Evolutionary conservation across 2,888 invertebrate species (phyloP), one percentile per base, ranked within the genome.

Genomic region (Euclidia mi): DNA sequence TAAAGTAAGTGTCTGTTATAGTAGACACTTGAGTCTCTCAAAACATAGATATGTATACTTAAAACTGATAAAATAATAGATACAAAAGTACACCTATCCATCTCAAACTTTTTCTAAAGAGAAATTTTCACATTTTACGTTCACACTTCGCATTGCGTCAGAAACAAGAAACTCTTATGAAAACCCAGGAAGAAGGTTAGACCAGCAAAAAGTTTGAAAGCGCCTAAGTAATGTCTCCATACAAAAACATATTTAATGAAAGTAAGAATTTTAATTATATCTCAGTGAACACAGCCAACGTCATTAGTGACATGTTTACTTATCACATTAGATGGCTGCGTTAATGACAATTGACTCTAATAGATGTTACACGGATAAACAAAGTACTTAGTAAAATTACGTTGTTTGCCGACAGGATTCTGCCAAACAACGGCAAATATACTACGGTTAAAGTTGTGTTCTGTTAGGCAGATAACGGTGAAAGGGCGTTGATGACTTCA

Each of bases 231-330:
- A 63, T 47, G 56, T 60, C 58, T 45, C 40, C 57, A 56, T 56
- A 60, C 55, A 65, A 61, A 63, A 56, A 67, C 56, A 44, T 70
- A 65, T 61, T 58, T 65, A 72, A 63, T 63, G 61, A 65, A 66
- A 52, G 62, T 53, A 32, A 64, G 62, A 63, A 70, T 62, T 75
- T 76, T 69, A 71, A 79, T 78, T 73, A 73, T 71, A 79, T 77
- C 76, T 71, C 60, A 68, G 68, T 59, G 48, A 59, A 65, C 64
- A 61, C 44, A 17, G 49, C 42, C 53, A 48, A 34, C 48, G 66
- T 70, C 73, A 71, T 77, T 74, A 70, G 60, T 52, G 50, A 64
- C 60, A 58, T 71, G 70, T 75, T 76, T 69, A 65, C 65, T 65
- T 47, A 62, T 68, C 68, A 67, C 66, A 73, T 69, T 69, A 70